Percentiles rank a stretch among this genome's conserved stretches.
phyloP scores from a whole-genome alignment of 2,113 vertebrate species.

The Thinocorus orbignyianus region DNA sequence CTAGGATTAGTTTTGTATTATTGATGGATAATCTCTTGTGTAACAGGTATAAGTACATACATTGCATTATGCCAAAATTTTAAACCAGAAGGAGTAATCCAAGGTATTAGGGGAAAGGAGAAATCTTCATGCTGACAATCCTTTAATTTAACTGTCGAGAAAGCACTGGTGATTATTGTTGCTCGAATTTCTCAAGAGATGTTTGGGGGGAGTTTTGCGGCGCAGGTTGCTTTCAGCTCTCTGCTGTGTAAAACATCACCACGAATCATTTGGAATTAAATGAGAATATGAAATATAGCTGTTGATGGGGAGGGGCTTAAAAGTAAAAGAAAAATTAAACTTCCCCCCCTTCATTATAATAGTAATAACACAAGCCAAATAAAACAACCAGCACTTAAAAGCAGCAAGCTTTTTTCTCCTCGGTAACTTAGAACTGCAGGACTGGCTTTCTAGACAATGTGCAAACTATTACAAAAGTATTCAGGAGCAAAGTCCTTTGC shows the following conservation, averaged over 20 bases:
- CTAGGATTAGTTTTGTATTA: constrained; percentile 17
- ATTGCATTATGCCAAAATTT: neutral
- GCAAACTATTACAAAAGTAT: constrained; percentile 60
- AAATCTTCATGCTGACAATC: neutral
- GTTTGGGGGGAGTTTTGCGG: neutral
- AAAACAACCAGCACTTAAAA: neutral
- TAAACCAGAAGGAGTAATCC: neutral
- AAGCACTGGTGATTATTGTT: neutral
- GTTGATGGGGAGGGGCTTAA: neutral
- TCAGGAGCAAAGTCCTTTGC: constrained; percentile 15
- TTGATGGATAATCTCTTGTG: neutral
- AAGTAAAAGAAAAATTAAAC: neutral
- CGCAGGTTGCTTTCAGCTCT: neutral
- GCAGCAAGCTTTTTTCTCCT: neutral
- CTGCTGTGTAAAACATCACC: neutral
- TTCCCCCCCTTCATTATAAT: neutral
- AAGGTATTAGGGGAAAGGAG: neutral
- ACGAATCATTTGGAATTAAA: neutral
- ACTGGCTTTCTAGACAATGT: constrained; percentile 42
- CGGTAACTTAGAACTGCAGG: neutral
- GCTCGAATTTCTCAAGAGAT: neutral
- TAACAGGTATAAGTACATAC: neutral
- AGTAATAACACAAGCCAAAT: neutral
- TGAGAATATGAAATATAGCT: neutral
- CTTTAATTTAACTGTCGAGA: neutral